A percentile compares a stretch with the other conserved stretches of the same genome.
phyloP scores from a whole-genome alignment of 2,113 vertebrate species.

The Cebus imitator region DNA sequence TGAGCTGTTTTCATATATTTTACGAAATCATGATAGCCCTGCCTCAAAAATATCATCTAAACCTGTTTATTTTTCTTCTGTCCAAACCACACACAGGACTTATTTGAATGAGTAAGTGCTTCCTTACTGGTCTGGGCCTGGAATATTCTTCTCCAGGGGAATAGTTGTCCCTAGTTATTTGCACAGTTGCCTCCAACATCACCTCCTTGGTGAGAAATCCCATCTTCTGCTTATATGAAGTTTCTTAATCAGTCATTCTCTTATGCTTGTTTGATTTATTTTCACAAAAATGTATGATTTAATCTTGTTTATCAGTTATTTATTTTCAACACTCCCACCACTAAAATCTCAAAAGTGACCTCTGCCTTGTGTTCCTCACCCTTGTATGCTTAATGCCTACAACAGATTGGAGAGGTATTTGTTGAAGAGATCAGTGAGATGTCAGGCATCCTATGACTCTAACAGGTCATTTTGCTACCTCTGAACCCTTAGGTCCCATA shows the following conservation, averaged over 20 bases:
- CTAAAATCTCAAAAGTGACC: neutral
- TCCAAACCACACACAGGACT: neutral
- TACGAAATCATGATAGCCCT: neutral
- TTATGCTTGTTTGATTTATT: neutral
- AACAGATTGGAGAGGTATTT: neutral
- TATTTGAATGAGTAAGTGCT: neutral
- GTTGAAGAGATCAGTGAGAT: neutral
- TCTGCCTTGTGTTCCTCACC: neutral
- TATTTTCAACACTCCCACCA: neutral
- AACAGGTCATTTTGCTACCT: no score
- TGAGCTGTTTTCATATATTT: neutral
- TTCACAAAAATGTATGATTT: neutral
- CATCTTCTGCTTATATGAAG: neutral
- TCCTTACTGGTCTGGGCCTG: neutral
- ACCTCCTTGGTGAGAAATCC: neutral
- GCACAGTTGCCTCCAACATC: neutral
- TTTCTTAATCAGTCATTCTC: neutral
- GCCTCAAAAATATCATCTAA: neutral
- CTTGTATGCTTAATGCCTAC: neutral
- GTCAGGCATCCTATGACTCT: neutral
- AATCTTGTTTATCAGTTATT: neutral
- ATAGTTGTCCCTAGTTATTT: no score
- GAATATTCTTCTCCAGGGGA: neutral
- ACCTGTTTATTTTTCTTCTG: neutral
- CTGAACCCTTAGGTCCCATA: neutral